Percentiles rank a stretch among this genome's conserved stretches.
These are phyloP conservation scores for Nematostella vectensis DNA, from an alignment of 92 coral and sea anemone genomes.

Conservation along the genomic window DNA sequence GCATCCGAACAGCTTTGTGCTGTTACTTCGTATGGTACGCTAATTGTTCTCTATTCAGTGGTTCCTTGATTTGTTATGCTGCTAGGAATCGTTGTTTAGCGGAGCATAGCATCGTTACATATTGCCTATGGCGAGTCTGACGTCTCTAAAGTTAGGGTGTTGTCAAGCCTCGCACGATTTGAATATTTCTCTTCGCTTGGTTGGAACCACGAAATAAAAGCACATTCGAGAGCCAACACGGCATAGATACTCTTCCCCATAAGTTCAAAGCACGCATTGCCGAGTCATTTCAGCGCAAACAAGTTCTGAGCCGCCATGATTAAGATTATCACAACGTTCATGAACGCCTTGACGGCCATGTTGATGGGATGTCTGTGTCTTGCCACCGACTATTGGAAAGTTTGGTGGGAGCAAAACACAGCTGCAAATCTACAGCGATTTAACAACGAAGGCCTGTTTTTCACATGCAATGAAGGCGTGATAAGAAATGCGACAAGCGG, in stretches of 20 bases:
- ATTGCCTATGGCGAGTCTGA: constrained; percentile 5
- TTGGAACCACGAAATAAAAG: constrained; percentile 12
- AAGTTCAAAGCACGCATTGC: too few relatives aligned
- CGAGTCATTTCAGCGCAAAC: too few relatives aligned
- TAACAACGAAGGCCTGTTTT: constrained; percentile 77
- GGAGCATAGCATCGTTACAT: constrained; percentile 13
- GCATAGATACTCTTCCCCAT: not conserved
- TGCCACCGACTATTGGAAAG: constrained; percentile 80
- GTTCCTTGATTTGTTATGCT: too few relatives aligned
- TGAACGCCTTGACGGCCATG: constrained; percentile 66
- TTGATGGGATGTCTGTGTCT: constrained; percentile 76
- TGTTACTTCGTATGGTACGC: too few relatives aligned
- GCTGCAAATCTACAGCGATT: constrained; percentile 40
- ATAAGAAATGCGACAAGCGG: constrained; percentile 34
- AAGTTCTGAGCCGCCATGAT: constrained; percentile 45
- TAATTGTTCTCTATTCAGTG: too few relatives aligned
- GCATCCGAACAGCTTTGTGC: not conserved
- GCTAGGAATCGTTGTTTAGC: constrained; percentile 7
- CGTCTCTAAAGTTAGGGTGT: constrained; percentile 4
- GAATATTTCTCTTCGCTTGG: constrained; percentile 11
- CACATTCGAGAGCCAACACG: constrained; percentile 18
- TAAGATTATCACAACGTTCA: constrained; percentile 67
- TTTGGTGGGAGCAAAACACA: constrained; percentile 53
- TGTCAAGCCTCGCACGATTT: constrained; percentile 6
- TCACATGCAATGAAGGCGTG: constrained; percentile 41